Conservation (phyloP, 2,888 invertebrate species). For the Cryptus armator region DNA sequence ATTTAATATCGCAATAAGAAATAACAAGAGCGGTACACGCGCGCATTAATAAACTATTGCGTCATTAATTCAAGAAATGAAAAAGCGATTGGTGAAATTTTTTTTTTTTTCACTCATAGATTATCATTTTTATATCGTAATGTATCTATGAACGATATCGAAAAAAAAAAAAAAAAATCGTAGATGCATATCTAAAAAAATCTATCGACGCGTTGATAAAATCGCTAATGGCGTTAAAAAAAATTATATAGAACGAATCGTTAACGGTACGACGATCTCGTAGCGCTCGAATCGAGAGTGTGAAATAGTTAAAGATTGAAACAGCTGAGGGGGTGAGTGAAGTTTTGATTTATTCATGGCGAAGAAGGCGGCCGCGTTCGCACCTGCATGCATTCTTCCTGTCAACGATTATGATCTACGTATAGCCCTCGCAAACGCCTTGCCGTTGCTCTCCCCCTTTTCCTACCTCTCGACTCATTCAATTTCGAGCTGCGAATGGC, state of each 20-base stretch:
- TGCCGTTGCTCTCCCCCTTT: slow-evolving; percentile 23
- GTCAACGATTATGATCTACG: slow-evolving; percentile 76
- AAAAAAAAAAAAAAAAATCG: no score
- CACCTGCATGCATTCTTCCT: slow-evolving; percentile 78
- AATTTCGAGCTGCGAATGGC: slow-evolving; percentile 70
- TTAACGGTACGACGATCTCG: neutral
- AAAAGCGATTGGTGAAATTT: no score
- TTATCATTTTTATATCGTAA: no score
- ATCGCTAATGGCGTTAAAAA: neutral
- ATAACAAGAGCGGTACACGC: no score
- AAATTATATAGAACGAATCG: neutral
- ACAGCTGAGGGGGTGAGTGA: slow-evolving; percentile 46
- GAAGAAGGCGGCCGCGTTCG: slow-evolving; percentile 73
- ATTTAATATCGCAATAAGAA: neutral
- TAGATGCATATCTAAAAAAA: no score
- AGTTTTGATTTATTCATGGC: slow-evolving; percentile 70
- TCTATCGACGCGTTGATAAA: no score
- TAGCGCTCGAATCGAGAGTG: neutral
- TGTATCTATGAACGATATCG: no score
- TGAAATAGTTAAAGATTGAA: slow-evolving; percentile 12
- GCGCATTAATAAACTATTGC: no score
- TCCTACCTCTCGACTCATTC: slow-evolving; percentile 62
- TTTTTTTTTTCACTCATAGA: no score
- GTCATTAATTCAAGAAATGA: no score
- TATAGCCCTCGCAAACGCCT: slow-evolving; percentile 53